Percentiles rank a stretch among this genome's conserved stretches.
phyloP scores from a whole-genome alignment of 1,140 invertebrate genomes.

The Bombus soroeensis region DNA sequence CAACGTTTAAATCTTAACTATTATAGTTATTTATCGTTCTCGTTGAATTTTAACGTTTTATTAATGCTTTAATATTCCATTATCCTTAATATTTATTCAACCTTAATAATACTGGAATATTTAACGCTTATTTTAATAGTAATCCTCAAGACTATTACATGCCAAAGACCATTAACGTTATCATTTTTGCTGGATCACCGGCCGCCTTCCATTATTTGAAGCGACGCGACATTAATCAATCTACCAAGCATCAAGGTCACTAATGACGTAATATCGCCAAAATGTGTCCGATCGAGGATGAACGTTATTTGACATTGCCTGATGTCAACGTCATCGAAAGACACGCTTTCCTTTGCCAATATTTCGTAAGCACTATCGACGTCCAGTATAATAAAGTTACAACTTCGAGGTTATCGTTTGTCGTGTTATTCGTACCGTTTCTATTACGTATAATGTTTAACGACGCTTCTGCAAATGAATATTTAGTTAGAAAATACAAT shows the following conservation, averaged over 20 bases:
- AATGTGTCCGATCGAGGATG: not conserved
- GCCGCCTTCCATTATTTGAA: not conserved
- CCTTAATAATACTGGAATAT: not conserved
- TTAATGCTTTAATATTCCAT: not conserved
- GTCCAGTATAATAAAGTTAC: not conserved
- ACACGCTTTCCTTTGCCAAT: not conserved
- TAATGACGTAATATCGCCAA: not conserved
- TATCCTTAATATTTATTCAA: too few relatives aligned
- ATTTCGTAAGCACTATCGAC: not conserved
- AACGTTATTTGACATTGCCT: not conserved
- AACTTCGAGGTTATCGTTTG: too few relatives aligned
- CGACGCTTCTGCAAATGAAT: too few relatives aligned
- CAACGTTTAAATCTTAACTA: too few relatives aligned
- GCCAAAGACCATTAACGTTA: not conserved
- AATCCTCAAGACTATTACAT: not conserved
- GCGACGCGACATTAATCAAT: not conserved
- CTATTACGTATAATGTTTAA: too few relatives aligned
- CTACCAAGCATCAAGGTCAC: not conserved
- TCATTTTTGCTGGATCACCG: not conserved
- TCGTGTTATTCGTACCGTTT: too few relatives aligned
- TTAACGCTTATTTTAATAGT: not conserved
- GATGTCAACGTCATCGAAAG: not conserved
- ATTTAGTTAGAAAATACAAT: too few relatives aligned
- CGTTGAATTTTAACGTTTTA: not conserved
- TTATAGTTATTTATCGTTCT: not conserved